These are phyloP conservation scores for Philotrypesis tridentata DNA, from an alignment of 1,140 invertebrate genomes.

Conservation along the genomic window DNA sequence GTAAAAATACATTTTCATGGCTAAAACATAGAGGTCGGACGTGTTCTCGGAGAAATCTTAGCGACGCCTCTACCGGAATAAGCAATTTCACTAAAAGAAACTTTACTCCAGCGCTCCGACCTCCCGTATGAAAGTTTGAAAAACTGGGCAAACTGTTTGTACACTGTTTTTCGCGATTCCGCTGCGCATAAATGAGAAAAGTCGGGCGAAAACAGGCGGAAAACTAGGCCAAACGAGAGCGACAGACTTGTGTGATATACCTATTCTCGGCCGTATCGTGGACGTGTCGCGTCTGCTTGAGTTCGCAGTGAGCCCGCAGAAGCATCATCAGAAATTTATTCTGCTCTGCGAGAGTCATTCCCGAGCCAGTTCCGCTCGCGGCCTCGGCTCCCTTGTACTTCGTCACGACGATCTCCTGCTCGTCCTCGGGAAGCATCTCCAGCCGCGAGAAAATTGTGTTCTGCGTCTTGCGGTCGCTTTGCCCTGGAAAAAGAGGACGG, in stretches of 20 bases:
- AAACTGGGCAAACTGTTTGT: neutral
- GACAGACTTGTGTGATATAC: constrained; percentile 78
- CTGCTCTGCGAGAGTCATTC: constrained; percentile 79
- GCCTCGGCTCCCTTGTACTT: constrained; percentile 87
- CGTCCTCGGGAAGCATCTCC: constrained; percentile 87
- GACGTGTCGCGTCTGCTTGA: constrained; percentile 89
- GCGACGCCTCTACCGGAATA: neutral
- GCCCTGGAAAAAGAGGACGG: constrained; percentile 69
- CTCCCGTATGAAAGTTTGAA: neutral
- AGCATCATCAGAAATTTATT: constrained; percentile 95
- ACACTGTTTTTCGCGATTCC: neutral
- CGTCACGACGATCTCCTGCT: constrained; percentile 86
- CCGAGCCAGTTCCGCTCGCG: constrained; percentile 67
- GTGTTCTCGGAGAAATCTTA: too few species aligned
- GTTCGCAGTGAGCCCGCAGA: constrained; percentile 89
- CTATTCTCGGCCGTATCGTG: constrained; percentile 93
- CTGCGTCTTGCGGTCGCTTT: constrained; percentile 86
- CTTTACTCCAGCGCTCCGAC: too few species aligned
- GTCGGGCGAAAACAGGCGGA: too few species aligned
- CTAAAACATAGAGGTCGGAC: too few species aligned
- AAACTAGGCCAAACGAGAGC: neutral
- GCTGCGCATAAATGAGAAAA: too few species aligned
- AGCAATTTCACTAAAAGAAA: neutral
- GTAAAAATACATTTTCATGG: constrained; percentile 5
- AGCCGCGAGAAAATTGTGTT: constrained; percentile 86